Evolutionary conservation across 2,888 invertebrate species (phyloP), one percentile per base, ranked within the genome.

Genomic region (Iphiclides podalirius): DNA sequence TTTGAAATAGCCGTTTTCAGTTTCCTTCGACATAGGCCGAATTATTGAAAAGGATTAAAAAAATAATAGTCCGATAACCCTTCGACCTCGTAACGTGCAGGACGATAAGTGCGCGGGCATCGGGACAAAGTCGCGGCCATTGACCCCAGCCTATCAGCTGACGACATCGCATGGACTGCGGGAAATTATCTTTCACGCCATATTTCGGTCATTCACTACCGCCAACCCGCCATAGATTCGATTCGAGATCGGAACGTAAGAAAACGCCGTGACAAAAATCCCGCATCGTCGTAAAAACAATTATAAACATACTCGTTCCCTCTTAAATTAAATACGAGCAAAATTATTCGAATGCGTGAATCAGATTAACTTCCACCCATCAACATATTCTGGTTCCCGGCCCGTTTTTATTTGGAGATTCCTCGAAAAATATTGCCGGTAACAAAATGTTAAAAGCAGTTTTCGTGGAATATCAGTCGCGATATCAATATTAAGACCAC

Each of bases 81-180:
- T 65, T 64, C 73, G 75, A 79, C 80, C 79, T 75, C 68, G 64
- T 62, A 62, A 47, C 55, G 55, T 52, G 55, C 57, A 67, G 68
- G 66, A 65, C 73, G 81, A 79, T 80, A 80, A 72, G 75, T 73
- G 72, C 67, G 64, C 74, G 75, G 69, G 64, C 72, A 76, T 68
- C 70, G 80, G 82, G 81, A 83, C 85, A 81, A 83, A 82, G 84
- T 82, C 75, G 81, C 72, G 85, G 83, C 60, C 80, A 72, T 72
- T 81, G 71, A 80, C 84, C 86, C 72, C 73, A 47, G 61, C 64
- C 75, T 87, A 86, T 88, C 87, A 87, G 85, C 86, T 85, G 86
- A 85, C 85, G 83, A 83, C 83, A 85, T 79, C 81, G 73, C 67
- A 64, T 67, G 69, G 72, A 73, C 70, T 66, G 70, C 71, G 72